Evolutionary conservation across 37 sponge, comb jelly and placozoan genomes (phyloP).

Genomic region (Ianthella basta): DNA sequence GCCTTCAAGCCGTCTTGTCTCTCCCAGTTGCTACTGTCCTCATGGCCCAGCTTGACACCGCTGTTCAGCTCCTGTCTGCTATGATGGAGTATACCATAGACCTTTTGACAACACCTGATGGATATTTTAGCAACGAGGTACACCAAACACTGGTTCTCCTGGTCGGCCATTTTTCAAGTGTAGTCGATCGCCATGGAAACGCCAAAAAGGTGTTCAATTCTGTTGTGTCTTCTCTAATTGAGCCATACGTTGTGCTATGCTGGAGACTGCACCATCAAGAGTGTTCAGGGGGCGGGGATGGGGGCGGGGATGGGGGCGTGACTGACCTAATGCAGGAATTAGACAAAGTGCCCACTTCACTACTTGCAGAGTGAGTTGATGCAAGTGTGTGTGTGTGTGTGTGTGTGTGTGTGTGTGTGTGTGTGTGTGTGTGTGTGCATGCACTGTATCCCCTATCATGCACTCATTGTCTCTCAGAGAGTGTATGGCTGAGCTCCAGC

Average conservation of each 20-base stretch:
- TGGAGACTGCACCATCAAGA: neutral
- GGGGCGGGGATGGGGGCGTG: neutral
- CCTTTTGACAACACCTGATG: too few relatives aligned
- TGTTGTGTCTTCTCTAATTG: neutral
- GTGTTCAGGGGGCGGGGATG: too few relatives aligned
- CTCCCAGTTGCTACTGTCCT: conserved; percentile 1
- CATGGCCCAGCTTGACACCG: neutral
- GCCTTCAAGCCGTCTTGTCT: neutral
- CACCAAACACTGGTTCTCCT: neutral
- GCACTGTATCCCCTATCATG: too few relatives aligned
- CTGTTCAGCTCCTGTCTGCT: neutral
- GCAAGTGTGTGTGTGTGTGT: too few relatives aligned
- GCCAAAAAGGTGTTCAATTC: neutral
- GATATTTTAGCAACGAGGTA: neutral
- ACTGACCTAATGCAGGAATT: neutral
- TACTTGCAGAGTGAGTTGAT: too few relatives aligned
- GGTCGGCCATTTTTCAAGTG: neutral
- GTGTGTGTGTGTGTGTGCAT: too few relatives aligned
- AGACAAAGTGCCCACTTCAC: too few relatives aligned
- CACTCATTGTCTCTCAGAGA: neutral
- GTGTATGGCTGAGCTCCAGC: conserved; percentile 1
- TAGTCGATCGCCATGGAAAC: conserved; percentile 18
- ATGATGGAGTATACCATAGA: neutral
- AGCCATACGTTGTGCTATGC: neutral
- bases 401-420: too few relatives aligned